These are phyloP conservation scores for Cydia amplana DNA, from an alignment of 1,140 invertebrate genomes.

Conservation along the genomic window DNA sequence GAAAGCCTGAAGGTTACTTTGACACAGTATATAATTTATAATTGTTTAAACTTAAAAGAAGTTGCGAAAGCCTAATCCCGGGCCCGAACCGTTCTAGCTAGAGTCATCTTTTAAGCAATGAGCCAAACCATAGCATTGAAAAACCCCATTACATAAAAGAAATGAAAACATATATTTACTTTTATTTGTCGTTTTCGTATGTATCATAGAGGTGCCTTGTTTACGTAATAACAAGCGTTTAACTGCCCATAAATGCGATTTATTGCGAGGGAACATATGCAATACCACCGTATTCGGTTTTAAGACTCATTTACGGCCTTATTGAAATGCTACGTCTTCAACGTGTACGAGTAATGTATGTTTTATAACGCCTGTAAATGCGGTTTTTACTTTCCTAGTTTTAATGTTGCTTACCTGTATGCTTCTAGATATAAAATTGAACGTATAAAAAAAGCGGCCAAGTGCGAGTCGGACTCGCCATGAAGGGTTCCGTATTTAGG, in stretches of 20 bases:
- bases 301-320: slow-evolving; percentile 26
- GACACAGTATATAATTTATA: no score
- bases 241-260: slow-evolving; percentile 61
- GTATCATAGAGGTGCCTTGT: slow-evolving; percentile 47
- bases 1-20: no score
- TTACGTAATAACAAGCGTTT: slow-evolving; percentile 56
- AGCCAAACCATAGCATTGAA: background rate
- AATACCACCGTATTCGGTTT: slow-evolving; percentile 39
- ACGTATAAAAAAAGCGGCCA: no score
- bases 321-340: slow-evolving; percentile 31
- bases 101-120: background rate
- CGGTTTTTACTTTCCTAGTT: background rate
- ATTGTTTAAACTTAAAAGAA: no score
- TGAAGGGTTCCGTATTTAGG: no score
- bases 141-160: background rate
- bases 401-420: no score
- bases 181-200: slow-evolving; percentile 45
- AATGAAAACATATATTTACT: slow-evolving; percentile 38
- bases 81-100: no score
- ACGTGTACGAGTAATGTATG: background rate
- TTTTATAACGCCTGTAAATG: background rate
- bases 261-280: slow-evolving; percentile 49
- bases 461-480: no score
- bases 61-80: no score
- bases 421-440: no score